phyloP scores from a whole-genome alignment of 2,113 vertebrate genomes.

The Mus spicilegus region DNA sequence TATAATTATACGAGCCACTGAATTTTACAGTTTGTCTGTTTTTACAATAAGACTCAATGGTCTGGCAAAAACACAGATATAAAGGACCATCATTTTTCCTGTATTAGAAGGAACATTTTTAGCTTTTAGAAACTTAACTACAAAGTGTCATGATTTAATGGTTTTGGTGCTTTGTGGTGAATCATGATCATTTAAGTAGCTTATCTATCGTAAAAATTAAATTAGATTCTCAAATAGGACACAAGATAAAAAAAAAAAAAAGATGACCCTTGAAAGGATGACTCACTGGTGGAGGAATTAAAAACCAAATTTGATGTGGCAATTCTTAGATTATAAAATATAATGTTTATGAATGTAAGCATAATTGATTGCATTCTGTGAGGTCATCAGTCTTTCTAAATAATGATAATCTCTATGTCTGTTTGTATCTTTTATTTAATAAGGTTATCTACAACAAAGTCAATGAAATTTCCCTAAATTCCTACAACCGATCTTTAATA shows the following conservation, averaged over 20 bases:
- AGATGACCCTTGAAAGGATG: background rate
- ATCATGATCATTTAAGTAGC: constrained; percentile 59
- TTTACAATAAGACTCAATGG: constrained; percentile 81
- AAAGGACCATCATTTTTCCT: constrained; percentile 76
- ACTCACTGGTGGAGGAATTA: background rate
- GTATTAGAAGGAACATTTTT: constrained; percentile 68
- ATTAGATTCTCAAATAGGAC: constrained; percentile 30
- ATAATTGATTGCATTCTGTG: background rate
- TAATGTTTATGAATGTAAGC: background rate
- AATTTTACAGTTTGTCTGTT: constrained; percentile 82
- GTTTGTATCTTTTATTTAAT: background rate
- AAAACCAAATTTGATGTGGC: background rate
- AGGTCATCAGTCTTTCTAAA: background rate
- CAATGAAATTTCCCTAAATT: background rate
- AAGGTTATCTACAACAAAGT: background rate
- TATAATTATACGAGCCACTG: constrained; percentile 83
- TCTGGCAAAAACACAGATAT: constrained; percentile 80
- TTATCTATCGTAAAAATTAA: constrained; percentile 18
- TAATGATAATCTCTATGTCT: background rate
- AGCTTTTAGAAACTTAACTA: constrained; percentile 69
- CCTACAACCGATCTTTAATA: background rate
- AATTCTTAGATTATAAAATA: background rate
- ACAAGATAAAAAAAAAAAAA: background rate
- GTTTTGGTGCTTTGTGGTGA: constrained; percentile 70
- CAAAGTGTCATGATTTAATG: constrained; percentile 73